Evolutionary conservation across 2,888 invertebrate species (phyloP).

Genomic region (Neuroscelio doddi): DNA sequence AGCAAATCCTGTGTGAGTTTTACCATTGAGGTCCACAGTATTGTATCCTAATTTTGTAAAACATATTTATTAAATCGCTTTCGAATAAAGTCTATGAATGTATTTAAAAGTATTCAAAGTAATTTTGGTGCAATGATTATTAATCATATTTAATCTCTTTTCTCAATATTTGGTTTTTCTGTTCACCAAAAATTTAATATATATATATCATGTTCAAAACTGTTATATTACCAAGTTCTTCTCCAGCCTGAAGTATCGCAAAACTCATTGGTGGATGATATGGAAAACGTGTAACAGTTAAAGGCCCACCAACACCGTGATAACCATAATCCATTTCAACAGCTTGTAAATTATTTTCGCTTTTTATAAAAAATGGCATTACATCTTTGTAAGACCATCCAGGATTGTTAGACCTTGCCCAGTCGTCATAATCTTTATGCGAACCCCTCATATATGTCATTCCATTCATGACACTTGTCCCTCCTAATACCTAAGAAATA

Average conservation of each 20-base stretch:
- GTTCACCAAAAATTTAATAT: too few species aligned
- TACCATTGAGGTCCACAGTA: conserved; percentile 87
- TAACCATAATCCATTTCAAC: conserved; percentile 83
- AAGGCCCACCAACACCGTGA: conserved; percentile 84
- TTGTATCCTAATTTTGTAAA: conserved; percentile 76
- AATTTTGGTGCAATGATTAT: too few species aligned
- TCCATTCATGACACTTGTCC: conserved; percentile 94
- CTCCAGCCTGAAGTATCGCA: conserved; percentile 84
- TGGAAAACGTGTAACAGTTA: conserved; percentile 87
- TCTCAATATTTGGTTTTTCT: too few species aligned
- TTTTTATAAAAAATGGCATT: conserved; percentile 90
- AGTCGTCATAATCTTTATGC: conserved; percentile 88
- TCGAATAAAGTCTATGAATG: not conserved
- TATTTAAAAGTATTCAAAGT: too few species aligned
- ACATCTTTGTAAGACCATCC: conserved; percentile 94
- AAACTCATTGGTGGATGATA: conserved; percentile 89
- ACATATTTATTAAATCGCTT: too few species aligned
- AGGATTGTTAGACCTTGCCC: conserved; percentile 88
- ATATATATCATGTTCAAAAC: too few species aligned
- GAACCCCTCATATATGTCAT: conserved; percentile 97
- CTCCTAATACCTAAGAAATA: conserved; percentile 82
- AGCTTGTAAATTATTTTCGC: conserved; percentile 84
- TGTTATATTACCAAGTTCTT: conserved; percentile 79
- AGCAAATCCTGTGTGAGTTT: conserved; percentile 65
- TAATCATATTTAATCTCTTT: too few species aligned